A percentile compares a stretch with the other conserved stretches of the same genome.
Evolutionary conservation across 1,140 invertebrate genomes (phyloP).

Genomic region (Drosophila melanica): DNA sequence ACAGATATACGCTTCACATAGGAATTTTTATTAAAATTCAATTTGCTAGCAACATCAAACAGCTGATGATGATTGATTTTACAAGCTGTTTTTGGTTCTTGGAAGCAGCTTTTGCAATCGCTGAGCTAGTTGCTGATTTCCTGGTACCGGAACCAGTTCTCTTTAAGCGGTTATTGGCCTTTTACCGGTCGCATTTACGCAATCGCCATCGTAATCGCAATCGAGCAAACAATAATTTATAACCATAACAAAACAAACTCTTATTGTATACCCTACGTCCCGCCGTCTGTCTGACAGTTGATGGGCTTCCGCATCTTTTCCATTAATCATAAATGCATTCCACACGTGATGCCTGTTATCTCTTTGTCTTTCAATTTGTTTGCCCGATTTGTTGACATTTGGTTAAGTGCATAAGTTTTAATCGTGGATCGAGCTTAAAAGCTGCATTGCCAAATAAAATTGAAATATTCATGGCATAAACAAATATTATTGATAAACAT

Average conservation of each 20-base stretch:
- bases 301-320: slow-evolving; percentile 37
- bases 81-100: slow-evolving; percentile 32
- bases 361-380: slow-evolving; percentile 26
- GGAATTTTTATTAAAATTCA: slow-evolving; percentile 69
- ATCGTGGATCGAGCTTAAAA: slow-evolving; percentile 15
- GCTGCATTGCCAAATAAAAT: slow-evolving; percentile 69
- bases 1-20: not conserved
- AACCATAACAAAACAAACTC: slow-evolving; percentile 29
- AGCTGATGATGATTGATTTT: slow-evolving; percentile 7
- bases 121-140: slow-evolving; percentile 21
- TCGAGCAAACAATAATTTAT: slow-evolving; percentile 15
- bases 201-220: slow-evolving; percentile 20
- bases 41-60: slow-evolving; percentile 31
- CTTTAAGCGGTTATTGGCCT: slow-evolving; percentile 32
- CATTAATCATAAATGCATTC: slow-evolving; percentile 39
- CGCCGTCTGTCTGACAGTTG: not conserved
- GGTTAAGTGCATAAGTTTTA: slow-evolving; percentile 34
- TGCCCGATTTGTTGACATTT: slow-evolving; percentile 46
- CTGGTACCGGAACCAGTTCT: slow-evolving; percentile 29
- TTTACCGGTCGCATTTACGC: slow-evolving; percentile 21
- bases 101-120: slow-evolving; percentile 13
- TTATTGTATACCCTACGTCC: not conserved
- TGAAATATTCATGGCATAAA: slow-evolving; percentile 44
- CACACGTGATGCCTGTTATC: slow-evolving; percentile 5
- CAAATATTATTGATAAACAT: slow-evolving; percentile 56